Base-by-base conservation (phyloP, 2,797 vertebrate genomes). In the Myotis myotis region DNA sequence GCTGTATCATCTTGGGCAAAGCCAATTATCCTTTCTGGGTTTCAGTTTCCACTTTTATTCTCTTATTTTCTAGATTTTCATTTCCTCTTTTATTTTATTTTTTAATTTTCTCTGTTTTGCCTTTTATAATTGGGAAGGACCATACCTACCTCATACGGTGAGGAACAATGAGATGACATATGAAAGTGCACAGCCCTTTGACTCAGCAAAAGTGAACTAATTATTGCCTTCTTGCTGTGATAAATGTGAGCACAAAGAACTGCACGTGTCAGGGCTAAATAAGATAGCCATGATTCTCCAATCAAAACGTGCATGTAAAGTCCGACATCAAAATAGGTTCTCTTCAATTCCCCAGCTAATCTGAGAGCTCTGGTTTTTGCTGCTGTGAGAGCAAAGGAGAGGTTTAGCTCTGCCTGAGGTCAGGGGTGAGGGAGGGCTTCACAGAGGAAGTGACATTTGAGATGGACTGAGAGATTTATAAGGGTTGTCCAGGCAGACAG, bases 251-350 rank as follows among this genome's bases (percentile, higher is more conserved):
- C 72, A 53, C 44, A 64, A 41, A 38, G 36, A 57, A 17, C 33
- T 17, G 19, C 2, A 28, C 17, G 8, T 0, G 0, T 33, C 44
- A 5, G 1, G 8, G 30, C 47, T 8, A 1, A 53, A 30, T 20
- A 64, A 47, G 70, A 38, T 84, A 44, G 30, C 44, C 11, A 2
- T 25, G 5, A 28, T 60, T 38, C 80, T 41, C 44, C 60, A 12
- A 44, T 22, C 47, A 70, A 22, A 55, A 28, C 16, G 22, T 38
- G 22, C 10, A 25, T 8, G 8, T 62, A 12, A 2, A 19, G 51
- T 70, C 64, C 6, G 2, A 68, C 5, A 2, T 74, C 41, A n/a
- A 74, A 30, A 76, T 70, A 66, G 53, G 38, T 78, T 44, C 30
- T 47, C 71, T 78, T 38, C 74, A n/a, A 53, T 80, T 41, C 72